Conservation (phyloP, 2,113 vertebrate genomes). For the Uria lomvia region DNA sequence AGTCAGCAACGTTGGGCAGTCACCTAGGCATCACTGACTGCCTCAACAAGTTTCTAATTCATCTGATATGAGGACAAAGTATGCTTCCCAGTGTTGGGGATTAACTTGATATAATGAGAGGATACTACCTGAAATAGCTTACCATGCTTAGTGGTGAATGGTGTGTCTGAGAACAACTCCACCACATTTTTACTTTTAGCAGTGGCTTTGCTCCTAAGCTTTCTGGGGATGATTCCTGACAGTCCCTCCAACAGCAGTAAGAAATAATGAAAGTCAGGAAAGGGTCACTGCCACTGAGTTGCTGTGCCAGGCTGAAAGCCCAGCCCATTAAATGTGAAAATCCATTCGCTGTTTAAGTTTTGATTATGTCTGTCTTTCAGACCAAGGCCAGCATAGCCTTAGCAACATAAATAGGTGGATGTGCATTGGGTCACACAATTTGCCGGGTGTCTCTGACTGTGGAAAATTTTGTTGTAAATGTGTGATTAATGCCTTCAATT, state of each 20-base stretch:
- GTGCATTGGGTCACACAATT: conserved; percentile 36
- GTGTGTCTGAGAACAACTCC: background rate
- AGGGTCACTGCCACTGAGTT: conserved; percentile 36
- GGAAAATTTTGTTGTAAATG: conserved; percentile 61
- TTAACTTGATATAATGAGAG: background rate
- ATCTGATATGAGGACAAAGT: background rate
- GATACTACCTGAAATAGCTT: background rate
- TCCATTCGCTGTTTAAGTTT: conserved; percentile 53
- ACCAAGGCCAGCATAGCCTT: conserved; percentile 35
- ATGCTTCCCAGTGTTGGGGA: background rate
- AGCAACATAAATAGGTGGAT: conserved; percentile 55
- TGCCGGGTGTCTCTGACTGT: conserved; percentile 43
- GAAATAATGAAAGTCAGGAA: conserved; percentile 41
- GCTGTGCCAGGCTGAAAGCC: conserved; percentile 43
- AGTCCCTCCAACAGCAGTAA: background rate
- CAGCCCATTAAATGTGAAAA: conserved; percentile 68
- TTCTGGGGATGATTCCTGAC: background rate
- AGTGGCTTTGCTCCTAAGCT: background rate
- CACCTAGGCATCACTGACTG: background rate
- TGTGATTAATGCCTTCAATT: conserved; percentile 70
- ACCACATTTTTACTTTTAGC: background rate
- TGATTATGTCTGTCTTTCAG: conserved; percentile 63
- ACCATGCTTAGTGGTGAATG: background rate
- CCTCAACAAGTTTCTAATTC: background rate
- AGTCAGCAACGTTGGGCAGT: accelerated